These are phyloP conservation scores for Rhabdomys pumilio DNA, from an alignment of 2,797 vertebrate genomes.

Conservation along the genomic window DNA sequence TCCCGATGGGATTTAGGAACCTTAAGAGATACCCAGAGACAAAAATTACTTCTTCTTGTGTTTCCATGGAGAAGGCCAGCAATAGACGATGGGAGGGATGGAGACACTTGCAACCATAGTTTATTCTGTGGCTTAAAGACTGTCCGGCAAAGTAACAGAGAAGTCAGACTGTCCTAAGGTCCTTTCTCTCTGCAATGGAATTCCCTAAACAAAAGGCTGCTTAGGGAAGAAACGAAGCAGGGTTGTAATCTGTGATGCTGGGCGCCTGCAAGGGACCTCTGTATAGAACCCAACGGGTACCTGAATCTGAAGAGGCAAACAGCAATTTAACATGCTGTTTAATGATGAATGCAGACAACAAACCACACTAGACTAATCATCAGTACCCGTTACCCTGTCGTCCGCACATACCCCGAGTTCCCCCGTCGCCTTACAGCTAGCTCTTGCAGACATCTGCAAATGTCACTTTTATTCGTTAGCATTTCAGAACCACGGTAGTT, in stretches of 20 bases:
- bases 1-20: background rate
- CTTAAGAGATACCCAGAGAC: background rate
- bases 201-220: background rate
- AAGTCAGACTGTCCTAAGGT: background rate
- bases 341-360: background rate
- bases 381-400: background rate
- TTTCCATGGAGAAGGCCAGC: background rate
- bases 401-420: background rate
- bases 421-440: background rate
- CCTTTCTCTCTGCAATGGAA: background rate
- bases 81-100: background rate
- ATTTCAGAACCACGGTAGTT: background rate
- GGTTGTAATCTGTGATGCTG: background rate
- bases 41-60: background rate
- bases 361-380: background rate
- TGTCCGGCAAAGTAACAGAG: background rate
- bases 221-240: too few species aligned
- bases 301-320: background rate
- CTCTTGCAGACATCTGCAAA: background rate
- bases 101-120: background rate
- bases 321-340: background rate
- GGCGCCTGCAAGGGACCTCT: background rate
- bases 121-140: conserved; percentile 35
- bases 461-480: conserved; percentile 24
- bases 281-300: background rate